Percentiles rank a stretch among this genome's conserved stretches.
These are phyloP conservation scores for Pontoporia blainvillei DNA, from an alignment of 2,113 vertebrate genomes.

Conservation along the genomic window DNA sequence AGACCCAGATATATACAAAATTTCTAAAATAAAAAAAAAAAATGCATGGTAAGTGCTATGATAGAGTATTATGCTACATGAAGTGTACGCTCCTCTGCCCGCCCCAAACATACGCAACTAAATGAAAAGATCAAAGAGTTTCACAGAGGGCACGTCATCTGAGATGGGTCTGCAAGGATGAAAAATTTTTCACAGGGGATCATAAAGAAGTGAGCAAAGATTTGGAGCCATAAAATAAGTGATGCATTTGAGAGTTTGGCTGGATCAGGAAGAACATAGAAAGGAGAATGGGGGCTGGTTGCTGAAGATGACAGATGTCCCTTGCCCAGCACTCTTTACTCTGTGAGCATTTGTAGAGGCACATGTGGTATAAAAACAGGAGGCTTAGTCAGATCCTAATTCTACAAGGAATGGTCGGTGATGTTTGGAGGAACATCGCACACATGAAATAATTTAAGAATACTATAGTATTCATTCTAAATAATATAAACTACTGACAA, in stretches of 20 bases:
- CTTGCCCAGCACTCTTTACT: neutral
- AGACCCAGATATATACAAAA: neutral
- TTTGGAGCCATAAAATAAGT: neutral
- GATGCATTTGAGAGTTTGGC: neutral
- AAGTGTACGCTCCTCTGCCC: fast-evolving
- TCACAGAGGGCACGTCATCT: neutral
- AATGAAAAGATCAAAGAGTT: neutral
- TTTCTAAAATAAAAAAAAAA: neutral
- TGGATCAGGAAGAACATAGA: neutral
- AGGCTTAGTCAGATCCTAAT: neutral
- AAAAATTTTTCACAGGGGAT: neutral
- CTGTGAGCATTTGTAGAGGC: neutral
- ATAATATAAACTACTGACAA: neutral
- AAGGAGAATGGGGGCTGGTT: neutral
- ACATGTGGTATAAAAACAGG: neutral
- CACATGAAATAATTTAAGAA: neutral
- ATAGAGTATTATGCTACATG: neutral
- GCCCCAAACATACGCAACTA: neutral
- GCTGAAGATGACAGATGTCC: neutral
- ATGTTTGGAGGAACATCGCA: neutral
- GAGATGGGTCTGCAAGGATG: neutral
- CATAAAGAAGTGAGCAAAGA: neutral
- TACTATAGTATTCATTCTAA: neutral
- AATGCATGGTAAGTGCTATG: neutral
- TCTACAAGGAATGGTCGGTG: neutral